Evolutionary conservation across 2,113 vertebrate species (phyloP).

Genomic region (Takifugu flavidus): DNA sequence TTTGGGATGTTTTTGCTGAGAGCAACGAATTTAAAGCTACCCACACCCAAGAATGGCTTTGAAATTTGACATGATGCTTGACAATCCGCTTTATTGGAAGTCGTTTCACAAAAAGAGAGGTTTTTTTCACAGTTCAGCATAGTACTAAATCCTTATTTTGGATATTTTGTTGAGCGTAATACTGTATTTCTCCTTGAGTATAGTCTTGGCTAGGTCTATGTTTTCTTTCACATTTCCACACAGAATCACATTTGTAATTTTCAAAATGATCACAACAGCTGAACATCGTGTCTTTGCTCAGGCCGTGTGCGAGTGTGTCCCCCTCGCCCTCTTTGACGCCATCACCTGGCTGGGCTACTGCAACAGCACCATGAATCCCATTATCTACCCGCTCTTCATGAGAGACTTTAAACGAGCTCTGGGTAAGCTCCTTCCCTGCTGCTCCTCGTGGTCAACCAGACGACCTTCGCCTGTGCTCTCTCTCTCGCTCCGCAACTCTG

Average conservation of each 20-base stretch:
- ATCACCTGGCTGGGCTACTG: conserved; percentile 98
- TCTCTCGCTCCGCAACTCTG: conserved; percentile 88
- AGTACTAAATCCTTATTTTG: too few relatives aligned
- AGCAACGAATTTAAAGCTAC: too few relatives aligned
- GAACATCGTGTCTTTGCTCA: conserved; percentile 18
- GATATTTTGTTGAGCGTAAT: too few relatives aligned
- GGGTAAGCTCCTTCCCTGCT: conserved; percentile 85
- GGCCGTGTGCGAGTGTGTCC: conserved; percentile 89
- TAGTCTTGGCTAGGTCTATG: too few relatives aligned
- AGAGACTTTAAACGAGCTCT: conserved; percentile 94
- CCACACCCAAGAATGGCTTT: too few relatives aligned
- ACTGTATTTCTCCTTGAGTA: too few relatives aligned
- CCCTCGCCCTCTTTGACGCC: conserved; percentile 82
- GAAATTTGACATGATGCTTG: too few relatives aligned
- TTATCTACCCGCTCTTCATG: conserved; percentile 98
- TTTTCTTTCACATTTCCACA: too few relatives aligned
- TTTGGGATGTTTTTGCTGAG: too few relatives aligned
- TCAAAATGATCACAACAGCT: too few relatives aligned
- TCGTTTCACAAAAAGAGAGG: not conserved
- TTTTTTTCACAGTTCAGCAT: too few relatives aligned
- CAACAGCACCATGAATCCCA: conserved; percentile 98
- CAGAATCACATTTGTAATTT: too few relatives aligned
- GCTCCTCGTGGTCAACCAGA: conserved; percentile 60
- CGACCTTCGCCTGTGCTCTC: conserved; percentile 79
- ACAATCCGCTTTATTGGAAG: not conserved